Base-by-base conservation (phyloP, 2,113 vertebrate genomes). In the Tricholaema leucomelas region DNA sequence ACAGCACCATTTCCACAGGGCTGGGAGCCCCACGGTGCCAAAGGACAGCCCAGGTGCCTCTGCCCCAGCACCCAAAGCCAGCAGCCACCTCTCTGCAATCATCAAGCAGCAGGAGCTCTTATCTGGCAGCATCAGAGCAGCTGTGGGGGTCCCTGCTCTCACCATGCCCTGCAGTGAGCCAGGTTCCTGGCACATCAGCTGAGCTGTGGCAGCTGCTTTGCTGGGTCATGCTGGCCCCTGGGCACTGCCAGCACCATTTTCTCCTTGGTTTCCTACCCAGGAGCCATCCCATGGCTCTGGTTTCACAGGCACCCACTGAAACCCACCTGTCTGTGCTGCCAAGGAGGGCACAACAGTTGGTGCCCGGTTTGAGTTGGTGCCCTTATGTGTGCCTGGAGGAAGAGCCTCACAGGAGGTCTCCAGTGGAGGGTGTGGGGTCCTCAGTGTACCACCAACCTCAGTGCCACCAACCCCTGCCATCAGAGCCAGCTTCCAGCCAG, bases 281-380 rank as follows among this genome's bases (percentile, higher is more conserved):
- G 7, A 85, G 27, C 23, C 71, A 10, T 36, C 9, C 16, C 54
- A 6, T 2, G 0, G 15, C 44, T 15, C 2, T 24, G 3, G 24
- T 66, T 33, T 35, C 71, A 36, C 15, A 19, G 10, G n/a, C 35
- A 36, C 5, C 0, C 10, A 1, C 24, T 14, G 6, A 60, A 77
- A 81, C 44, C 33, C 40, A 4, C 6, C 12, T 66, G 17, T 12
- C 19, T 1, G 0, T 3, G 0, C 5, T 6, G n/a, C 35, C 2
- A 0, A 24, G 73, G 64, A 52, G 31, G 15, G 7, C 12, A 31
- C 0, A 0, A 60, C 31, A 2, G 10, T 0, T 5, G 66, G 30
- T 30, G 33, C 46, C 80, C 64, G 0, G 0, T 42, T 18, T 31
- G 42, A 30, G 59, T 6, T 3, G 5, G 35, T 80, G 12, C 9